Evolutionary conservation across 92 coral and sea anemone species (phyloP).

Genomic region (Montipora capitata): DNA sequence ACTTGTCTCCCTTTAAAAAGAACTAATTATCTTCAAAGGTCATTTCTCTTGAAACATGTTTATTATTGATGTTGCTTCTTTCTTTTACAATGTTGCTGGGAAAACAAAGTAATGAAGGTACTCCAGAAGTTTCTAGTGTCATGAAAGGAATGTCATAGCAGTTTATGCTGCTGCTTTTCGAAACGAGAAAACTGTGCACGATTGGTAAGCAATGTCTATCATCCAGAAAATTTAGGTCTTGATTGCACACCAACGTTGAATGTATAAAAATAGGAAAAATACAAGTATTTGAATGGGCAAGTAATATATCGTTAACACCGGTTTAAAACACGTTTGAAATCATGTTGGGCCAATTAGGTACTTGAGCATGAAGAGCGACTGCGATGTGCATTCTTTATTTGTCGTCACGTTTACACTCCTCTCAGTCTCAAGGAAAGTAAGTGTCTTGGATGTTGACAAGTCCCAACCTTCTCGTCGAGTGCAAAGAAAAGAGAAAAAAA

Average conservation of each 20-base stretch:
- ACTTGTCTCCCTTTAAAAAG: not conserved
- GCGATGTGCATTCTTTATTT: too few relatives aligned
- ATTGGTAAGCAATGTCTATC: too few relatives aligned
- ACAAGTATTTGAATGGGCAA: constrained; percentile 15
- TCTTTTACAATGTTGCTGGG: too few relatives aligned
- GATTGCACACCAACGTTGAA: not conserved
- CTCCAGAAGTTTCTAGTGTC: too few relatives aligned
- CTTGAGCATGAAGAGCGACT: not conserved
- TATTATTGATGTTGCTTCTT: too few relatives aligned
- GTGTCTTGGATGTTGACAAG: not conserved
- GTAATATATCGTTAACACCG: not conserved
- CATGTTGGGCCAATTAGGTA: not conserved
- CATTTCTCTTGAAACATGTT: not conserved
- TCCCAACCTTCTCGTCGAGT: not conserved
- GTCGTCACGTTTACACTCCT: not conserved
- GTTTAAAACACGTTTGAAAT: constrained; percentile 16
- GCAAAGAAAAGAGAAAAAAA: not conserved
- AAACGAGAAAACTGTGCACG: too few relatives aligned
- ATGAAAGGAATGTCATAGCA: too few relatives aligned
- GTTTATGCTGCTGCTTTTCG: too few relatives aligned
- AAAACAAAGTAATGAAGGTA: too few relatives aligned
- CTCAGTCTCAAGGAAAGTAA: not conserved
- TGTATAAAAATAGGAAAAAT: not conserved
- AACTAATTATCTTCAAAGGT: not conserved
- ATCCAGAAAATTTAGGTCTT: too few relatives aligned